Conservation (phyloP, 2,888 invertebrate species). For the Chelonus formosanus region DNA sequence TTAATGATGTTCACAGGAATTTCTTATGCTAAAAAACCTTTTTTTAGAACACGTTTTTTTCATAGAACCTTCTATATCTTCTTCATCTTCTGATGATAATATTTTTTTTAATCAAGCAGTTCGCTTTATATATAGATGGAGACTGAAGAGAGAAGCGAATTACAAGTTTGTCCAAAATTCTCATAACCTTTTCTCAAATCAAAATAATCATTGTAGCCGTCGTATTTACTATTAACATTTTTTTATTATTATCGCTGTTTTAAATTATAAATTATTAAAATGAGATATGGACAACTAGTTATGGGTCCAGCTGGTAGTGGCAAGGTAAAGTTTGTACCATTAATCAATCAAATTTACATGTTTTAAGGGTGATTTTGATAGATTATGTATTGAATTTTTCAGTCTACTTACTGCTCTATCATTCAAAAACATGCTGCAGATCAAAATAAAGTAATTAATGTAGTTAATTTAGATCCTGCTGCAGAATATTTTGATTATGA, state of each 20-base stretch:
- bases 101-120: too few relatives aligned
- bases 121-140: too few relatives aligned
- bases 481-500: slow-evolving; percentile 95
- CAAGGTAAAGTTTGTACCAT: slow-evolving; percentile 73
- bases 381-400: slow-evolving; percentile 45
- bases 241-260: too few relatives aligned
- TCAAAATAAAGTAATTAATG: slow-evolving; percentile 78
- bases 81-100: too few relatives aligned
- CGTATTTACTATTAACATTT: too few relatives aligned
- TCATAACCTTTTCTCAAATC: too few relatives aligned
- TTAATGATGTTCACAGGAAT: background rate
- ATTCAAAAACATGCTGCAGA: slow-evolving; percentile 87
- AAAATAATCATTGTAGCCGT: too few relatives aligned
- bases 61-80: too few relatives aligned
- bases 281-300: slow-evolving; percentile 95
- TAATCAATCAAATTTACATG: too few relatives aligned
- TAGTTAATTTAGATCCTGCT: slow-evolving; percentile 97
- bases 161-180: too few relatives aligned
- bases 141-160: too few relatives aligned
- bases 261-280: slow-evolving; percentile 55
- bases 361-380: background rate
- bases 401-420: slow-evolving; percentile 94
- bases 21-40: slow-evolving; percentile 1
- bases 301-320: slow-evolving; percentile 98
- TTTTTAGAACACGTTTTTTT: background rate